Conservation (phyloP, 2,888 invertebrate species). For the Camponotus fellah region DNA sequence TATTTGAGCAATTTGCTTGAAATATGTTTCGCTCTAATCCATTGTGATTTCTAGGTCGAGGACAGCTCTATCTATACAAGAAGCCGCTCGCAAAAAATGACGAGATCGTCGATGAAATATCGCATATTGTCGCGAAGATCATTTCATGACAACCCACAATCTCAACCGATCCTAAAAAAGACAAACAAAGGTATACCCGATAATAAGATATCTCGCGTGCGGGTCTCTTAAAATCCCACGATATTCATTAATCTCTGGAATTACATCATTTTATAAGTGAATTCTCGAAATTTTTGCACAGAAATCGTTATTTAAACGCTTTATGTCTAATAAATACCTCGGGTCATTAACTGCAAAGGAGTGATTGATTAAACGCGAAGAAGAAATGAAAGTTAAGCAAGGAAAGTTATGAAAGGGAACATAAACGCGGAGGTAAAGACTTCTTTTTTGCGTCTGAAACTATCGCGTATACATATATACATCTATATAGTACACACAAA, state of each 20-base stretch:
- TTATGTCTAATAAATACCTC: constrained; percentile 2
- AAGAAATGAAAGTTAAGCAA: constrained; percentile 32
- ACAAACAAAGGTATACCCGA: not conserved
- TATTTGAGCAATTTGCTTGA: not conserved
- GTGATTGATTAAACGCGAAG: constrained; percentile 33
- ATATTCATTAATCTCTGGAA: not conserved
- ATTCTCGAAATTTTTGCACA: constrained; percentile 21
- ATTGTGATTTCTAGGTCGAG: constrained; percentile 26
- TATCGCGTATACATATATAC: not conserved
- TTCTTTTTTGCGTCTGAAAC: not conserved
- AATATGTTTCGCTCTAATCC: not conserved
- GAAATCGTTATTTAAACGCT: not conserved
- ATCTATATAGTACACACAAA: not conserved
- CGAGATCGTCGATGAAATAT: constrained; percentile 50
- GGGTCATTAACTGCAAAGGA: not conserved
- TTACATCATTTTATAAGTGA: not conserved
- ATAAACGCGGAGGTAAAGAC: constrained; percentile 1
- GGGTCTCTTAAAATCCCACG: not conserved
- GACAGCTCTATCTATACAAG: constrained; percentile 39
- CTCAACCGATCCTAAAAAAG: constrained; percentile 7
- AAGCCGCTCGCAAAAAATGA: constrained; percentile 62
- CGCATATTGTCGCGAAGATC: constrained; percentile 31
- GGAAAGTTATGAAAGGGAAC: constrained; percentile 26
- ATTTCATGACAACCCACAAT: not conserved
- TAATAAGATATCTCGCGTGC: not conserved